Conservation (phyloP, 2,797 vertebrate species). For the Sebastes itinus region DNA sequence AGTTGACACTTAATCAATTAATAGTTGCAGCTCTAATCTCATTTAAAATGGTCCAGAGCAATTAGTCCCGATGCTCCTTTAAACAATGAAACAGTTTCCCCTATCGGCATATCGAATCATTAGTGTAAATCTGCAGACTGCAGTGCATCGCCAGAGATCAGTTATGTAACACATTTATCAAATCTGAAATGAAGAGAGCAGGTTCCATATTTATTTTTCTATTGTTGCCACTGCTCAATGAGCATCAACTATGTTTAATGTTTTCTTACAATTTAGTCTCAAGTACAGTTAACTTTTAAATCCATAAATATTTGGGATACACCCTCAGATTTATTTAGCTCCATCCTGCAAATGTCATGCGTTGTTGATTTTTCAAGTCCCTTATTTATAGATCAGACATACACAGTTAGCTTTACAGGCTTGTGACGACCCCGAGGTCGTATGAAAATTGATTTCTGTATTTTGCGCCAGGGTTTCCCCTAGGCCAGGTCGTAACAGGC, state of each 20-base stretch:
- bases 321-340: background rate
- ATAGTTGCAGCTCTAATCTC: too few relatives aligned
- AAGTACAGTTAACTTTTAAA: background rate
- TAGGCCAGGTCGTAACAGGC: background rate
- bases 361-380: background rate
- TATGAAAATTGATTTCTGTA: too few relatives aligned
- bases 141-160: background rate
- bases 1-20: too few relatives aligned
- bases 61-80: background rate
- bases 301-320: background rate
- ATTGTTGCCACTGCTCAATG: background rate
- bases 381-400: background rate
- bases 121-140: background rate
- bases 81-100: background rate
- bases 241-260: background rate
- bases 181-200: background rate
- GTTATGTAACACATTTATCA: background rate
- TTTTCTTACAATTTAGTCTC: background rate
- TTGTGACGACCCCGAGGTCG: too few relatives aligned
- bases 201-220: background rate
- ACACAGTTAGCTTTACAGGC: background rate
- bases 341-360: background rate
- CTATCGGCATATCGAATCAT: background rate
- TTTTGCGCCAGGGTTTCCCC: too few relatives aligned
- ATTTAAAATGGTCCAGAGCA: background rate